Conservation (phyloP, 2,113 vertebrate genomes). For the Struthidea cinerea region DNA sequence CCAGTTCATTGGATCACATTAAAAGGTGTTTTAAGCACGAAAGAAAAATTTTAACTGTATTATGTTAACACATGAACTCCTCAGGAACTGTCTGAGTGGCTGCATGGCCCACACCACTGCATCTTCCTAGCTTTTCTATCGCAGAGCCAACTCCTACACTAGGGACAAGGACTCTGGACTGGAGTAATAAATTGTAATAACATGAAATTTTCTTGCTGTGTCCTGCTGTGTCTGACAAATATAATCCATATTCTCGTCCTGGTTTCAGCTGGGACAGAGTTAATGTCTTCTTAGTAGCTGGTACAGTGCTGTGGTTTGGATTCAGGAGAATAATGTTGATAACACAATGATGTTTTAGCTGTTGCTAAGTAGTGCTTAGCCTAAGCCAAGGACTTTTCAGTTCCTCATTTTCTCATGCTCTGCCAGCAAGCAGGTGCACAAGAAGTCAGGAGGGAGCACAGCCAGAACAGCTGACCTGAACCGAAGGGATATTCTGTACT, state of each 20-base stretch:
- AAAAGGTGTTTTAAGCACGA: neutral
- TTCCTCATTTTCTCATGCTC: neutral
- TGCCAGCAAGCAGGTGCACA: neutral
- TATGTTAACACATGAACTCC: neutral
- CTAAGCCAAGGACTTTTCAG: neutral
- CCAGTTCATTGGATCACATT: neutral
- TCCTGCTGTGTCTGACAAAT: neutral
- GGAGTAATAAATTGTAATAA: neutral
- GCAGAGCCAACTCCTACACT: neutral
- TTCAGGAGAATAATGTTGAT: neutral
- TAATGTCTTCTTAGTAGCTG: neutral
- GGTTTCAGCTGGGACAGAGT: neutral
- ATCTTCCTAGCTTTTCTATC: neutral
- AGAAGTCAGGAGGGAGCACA: neutral
- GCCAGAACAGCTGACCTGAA: neutral
- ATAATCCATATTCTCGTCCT: neutral
- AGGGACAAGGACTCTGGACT: neutral
- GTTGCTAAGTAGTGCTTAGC: neutral
- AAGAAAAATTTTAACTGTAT: neutral
- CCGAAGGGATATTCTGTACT: neutral
- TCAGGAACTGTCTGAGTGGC: neutral
- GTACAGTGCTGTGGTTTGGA: neutral
- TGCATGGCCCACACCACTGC: neutral
- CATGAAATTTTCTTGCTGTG: neutral
- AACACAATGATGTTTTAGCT: neutral